These are phyloP conservation scores for Oreochromis spilurus DNA, from an alignment of 2,113 vertebrate genomes.

Conservation along the genomic window DNA sequence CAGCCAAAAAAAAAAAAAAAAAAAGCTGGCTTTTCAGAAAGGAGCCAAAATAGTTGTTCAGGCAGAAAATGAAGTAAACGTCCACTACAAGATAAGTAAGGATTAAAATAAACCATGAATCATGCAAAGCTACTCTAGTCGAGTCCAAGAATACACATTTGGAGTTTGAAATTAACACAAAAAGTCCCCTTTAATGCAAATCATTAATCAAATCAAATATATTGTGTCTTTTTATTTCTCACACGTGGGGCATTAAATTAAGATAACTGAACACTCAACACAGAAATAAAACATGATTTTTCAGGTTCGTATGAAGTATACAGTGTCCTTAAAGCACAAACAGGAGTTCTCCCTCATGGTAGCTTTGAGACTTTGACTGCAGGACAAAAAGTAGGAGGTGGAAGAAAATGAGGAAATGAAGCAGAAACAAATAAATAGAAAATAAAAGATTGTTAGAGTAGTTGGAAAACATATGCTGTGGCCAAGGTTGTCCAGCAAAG, in stretches of 20 bases:
- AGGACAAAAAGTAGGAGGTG: not conserved
- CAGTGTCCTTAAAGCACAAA: not conserved
- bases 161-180: not conserved
- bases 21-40: not conserved
- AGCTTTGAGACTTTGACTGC: fast-evolving
- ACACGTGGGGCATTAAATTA: not conserved
- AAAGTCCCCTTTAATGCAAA: not conserved
- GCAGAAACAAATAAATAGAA: not conserved
- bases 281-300: fast-evolving
- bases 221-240: not conserved
- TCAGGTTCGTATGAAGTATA: fast-evolving
- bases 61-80: fast-evolving
- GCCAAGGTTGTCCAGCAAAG: constrained; percentile 20
- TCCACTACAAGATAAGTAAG: not conserved
- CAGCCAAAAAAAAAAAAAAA: not conserved
- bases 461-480: constrained; percentile 17
- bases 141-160: not conserved
- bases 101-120: not conserved
- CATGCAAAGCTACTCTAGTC: not conserved
- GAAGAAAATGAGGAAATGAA: not conserved
- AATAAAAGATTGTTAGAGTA: not conserved
- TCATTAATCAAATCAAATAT: not conserved
- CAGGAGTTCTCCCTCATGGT: not conserved
- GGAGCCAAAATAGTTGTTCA: not conserved
- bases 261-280: not conserved